Evolutionary conservation across 2,888 invertebrate species (phyloP).

Genomic region (Aplocera efformata): DNA sequence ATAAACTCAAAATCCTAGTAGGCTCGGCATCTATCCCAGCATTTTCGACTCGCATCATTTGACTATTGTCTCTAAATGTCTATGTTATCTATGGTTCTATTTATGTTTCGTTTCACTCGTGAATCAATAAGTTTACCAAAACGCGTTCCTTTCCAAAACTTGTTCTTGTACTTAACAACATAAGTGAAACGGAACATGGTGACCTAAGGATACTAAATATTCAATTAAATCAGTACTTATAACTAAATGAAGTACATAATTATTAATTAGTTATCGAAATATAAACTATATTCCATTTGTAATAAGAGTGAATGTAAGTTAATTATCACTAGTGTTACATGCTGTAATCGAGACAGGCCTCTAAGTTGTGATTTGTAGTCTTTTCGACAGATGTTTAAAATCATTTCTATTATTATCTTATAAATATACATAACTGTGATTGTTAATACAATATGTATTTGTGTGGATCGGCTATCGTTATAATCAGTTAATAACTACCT

Average conservation of each 20-base stretch:
- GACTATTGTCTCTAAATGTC: slow-evolving; percentile 29
- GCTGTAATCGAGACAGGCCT: slow-evolving; percentile 57
- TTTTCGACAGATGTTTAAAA: slow-evolving; percentile 66
- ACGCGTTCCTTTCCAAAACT: background rate
- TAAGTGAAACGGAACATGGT: slow-evolving; percentile 38
- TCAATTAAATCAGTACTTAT: slow-evolving; percentile 52
- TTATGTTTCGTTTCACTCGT: slow-evolving; percentile 32
- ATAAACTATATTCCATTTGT: slow-evolving; percentile 68
- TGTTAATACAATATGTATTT: slow-evolving; percentile 48
- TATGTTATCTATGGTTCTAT: slow-evolving; percentile 8
- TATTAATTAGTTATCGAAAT: slow-evolving; percentile 61
- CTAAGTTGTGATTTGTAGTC: slow-evolving; percentile 71
- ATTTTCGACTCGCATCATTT: slow-evolving; percentile 18
- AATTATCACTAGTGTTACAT: slow-evolving; percentile 63
- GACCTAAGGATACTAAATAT: slow-evolving; percentile 12
- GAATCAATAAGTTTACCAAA: slow-evolving; percentile 1
- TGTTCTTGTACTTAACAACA: slow-evolving; percentile 18
- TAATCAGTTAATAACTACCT: slow-evolving; percentile 51
- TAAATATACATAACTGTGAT: slow-evolving; percentile 63
- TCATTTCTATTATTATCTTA: slow-evolving; percentile 54
- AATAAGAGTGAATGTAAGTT: slow-evolving; percentile 66
- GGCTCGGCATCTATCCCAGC: slow-evolving; percentile 25
- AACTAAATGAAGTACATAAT: slow-evolving; percentile 71
- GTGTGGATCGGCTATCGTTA: slow-evolving; percentile 55
- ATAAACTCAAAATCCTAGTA: slow-evolving; percentile 35